A percentile compares a stretch with the other conserved stretches of the same genome.
These are phyloP conservation scores for Enteromius viviparus DNA, from an alignment of 2,797 vertebrate species.

Conservation along the genomic window DNA sequence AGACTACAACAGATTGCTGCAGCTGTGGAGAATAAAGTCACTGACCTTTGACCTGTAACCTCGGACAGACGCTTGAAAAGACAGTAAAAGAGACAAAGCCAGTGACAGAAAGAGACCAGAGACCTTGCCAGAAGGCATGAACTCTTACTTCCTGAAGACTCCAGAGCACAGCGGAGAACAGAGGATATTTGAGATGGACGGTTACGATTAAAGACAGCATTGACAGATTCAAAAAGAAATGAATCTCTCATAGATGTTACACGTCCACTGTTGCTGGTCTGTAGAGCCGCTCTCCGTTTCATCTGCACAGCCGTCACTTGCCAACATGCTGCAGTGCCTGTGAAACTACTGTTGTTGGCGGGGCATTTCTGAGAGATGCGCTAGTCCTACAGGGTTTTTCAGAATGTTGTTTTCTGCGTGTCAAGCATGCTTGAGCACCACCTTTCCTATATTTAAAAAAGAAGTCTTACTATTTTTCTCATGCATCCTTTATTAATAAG, in stretches of 20 bases:
- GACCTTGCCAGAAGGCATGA: conserved; percentile 32
- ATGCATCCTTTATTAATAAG: background rate
- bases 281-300: conserved; percentile 3
- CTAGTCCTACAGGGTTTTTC: background rate
- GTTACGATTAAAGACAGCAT: conserved; percentile 22
- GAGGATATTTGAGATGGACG: conserved; percentile 8
- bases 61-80: conserved; percentile 28
- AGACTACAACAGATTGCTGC: conserved; percentile 96
- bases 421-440: conserved; percentile 11
- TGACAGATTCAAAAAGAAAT: background rate
- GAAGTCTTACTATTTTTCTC: conserved; percentile 10
- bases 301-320: background rate
- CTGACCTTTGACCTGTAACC: conserved; percentile 84
- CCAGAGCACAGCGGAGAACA: conserved; percentile 25
- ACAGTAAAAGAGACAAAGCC: conserved; percentile 24
- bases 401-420: background rate
- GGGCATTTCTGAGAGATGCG: background rate
- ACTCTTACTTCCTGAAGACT: conserved; percentile 31
- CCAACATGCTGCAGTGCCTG: conserved; percentile 8
- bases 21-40: conserved; percentile 98
- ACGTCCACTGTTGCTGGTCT: conserved; percentile 15
- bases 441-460: conserved; percentile 9
- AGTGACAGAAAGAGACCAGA: conserved; percentile 48
- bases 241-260: conserved; percentile 8
- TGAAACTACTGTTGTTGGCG: background rate